Percentiles rank a stretch among this genome's conserved stretches.
Evolutionary conservation across 92 coral and sea anemone genomes (phyloP).

Genomic region (Virgularia gustaviana): DNA sequence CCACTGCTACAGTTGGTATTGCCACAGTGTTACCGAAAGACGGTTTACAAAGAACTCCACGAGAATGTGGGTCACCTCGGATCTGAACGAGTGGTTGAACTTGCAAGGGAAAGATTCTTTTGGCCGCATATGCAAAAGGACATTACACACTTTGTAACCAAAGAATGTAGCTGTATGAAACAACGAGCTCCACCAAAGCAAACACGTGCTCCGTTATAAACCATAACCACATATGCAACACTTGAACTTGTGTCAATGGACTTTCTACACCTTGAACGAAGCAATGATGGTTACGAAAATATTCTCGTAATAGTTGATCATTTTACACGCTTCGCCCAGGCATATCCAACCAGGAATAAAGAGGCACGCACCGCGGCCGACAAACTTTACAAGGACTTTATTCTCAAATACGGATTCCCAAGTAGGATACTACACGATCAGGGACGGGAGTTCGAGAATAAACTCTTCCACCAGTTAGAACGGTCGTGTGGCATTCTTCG

Average conservation of each 20-base stretch:
- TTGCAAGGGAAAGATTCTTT: conserved; percentile 48
- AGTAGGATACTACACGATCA: conserved; percentile 37
- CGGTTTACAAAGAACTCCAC: conserved; percentile 47
- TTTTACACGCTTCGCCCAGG: conserved; percentile 50
- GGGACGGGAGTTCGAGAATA: conserved; percentile 52
- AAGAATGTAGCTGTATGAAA: conserved; percentile 33
- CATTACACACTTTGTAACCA: conserved; percentile 37
- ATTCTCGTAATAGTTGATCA: conserved; percentile 46
- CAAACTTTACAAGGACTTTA: conserved; percentile 44
- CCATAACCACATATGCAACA: conserved; percentile 34
- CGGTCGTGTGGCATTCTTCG: not conserved
- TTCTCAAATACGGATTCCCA: conserved; percentile 38
- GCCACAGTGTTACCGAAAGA: conserved; percentile 15
- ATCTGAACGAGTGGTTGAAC: conserved; percentile 39
- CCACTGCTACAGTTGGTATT: conserved; percentile 28
- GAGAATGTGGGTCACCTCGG: conserved; percentile 49
- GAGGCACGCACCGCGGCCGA: conserved; percentile 43
- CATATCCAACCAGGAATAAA: conserved; percentile 46
- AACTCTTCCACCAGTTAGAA: conserved; percentile 1
- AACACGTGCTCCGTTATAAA: conserved; percentile 30
- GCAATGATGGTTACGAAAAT: conserved; percentile 46
- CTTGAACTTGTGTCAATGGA: conserved; percentile 46
- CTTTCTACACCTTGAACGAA: conserved; percentile 48
- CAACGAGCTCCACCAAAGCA: conserved; percentile 29
- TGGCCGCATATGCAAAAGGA: conserved; percentile 47